Base-by-base conservation (phyloP, 2,888 invertebrate species). In the Apodemia zela region DNA sequence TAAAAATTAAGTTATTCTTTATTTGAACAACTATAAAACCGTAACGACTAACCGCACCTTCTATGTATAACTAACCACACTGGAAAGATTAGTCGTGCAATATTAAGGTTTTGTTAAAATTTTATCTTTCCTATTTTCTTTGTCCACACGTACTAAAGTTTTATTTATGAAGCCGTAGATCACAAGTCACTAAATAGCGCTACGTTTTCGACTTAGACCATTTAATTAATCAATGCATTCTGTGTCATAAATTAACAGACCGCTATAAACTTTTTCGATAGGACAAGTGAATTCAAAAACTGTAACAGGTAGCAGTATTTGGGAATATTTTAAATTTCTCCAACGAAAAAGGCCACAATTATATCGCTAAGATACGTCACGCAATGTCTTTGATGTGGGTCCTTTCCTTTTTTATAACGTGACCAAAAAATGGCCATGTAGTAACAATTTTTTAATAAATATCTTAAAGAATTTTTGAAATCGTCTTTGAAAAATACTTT, bases 251-350 rank as follows among this genome's bases (percentile, higher is more conserved):
- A 89, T 85, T 81, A 70, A 77, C 69, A 73, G 72, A 68, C 76
- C 73, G 80, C 79, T 79, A 85, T 88, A 88, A 88, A 86, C 75
- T 74, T 84, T 82, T 80, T 84, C 87, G 87, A 87, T 85, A 77
- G 75, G 72, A 80, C 71, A 87, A 90, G 89, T 90, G 87, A 89
- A 90, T 89, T 89, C 85, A 84, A 80, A 77, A 77, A 78, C 79
- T 71, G 82, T 82, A 81, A 82, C 89, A 88, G 89, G 88, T 89
- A 89, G 83, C 74, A 67, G 67, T 68, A 71, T 71, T 75, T 72
- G 68, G 68, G 69, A 74, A 79, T 81, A 78, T 76, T 77, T 78
- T 72, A 75, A 73, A 80, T 82, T 81, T 78, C 80, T 80, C 74
- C 77, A 64, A 66, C 77, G 67, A 82, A 82, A 84, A 80, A 81